These are phyloP conservation scores for Masnerella sp. DNA, from an alignment of 2,888 invertebrate species.

Conservation along the genomic window DNA sequence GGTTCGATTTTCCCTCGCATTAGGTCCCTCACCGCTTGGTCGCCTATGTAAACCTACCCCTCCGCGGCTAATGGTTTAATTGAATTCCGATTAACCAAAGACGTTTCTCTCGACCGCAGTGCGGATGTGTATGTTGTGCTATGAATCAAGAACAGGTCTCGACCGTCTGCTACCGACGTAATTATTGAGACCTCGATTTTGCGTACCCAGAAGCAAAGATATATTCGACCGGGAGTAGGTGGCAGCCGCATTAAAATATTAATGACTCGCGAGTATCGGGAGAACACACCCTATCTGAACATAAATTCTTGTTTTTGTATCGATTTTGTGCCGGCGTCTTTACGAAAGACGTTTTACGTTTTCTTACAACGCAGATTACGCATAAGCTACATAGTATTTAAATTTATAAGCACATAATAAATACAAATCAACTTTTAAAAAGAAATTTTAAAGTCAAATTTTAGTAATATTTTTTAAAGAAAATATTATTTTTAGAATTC, in stretches of 20 bases:
- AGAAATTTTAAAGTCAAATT: no score
- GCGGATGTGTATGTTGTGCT: conserved; percentile 67
- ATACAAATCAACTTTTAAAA: no score
- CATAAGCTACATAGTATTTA: no score
- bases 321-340: conserved; percentile 44
- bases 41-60: conserved; percentile 53
- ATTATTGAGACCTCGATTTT: conserved; percentile 74
- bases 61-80: conserved; percentile 71
- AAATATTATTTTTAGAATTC: no score
- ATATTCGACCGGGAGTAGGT: conserved; percentile 61
- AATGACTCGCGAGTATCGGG: conserved; percentile 63
- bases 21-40: conserved; percentile 59
- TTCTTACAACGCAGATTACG: not conserved
- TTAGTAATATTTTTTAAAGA: no score
- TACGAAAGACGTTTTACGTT: not conserved
- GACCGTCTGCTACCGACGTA: conserved; percentile 71
- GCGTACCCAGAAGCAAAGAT: conserved; percentile 63
- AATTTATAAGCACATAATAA: no score
- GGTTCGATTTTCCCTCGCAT: conserved; percentile 68
- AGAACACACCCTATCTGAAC: conserved; percentile 30
- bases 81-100: conserved; percentile 77
- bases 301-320: conserved; percentile 46
- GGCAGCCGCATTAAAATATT: conserved; percentile 72
- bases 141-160: conserved; percentile 75
- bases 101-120: conserved; percentile 65